Percentiles rank a stretch among this genome's conserved stretches.
phyloP scores from a whole-genome alignment of 1,140 invertebrate species.

The Sitobion miscanthi region DNA sequence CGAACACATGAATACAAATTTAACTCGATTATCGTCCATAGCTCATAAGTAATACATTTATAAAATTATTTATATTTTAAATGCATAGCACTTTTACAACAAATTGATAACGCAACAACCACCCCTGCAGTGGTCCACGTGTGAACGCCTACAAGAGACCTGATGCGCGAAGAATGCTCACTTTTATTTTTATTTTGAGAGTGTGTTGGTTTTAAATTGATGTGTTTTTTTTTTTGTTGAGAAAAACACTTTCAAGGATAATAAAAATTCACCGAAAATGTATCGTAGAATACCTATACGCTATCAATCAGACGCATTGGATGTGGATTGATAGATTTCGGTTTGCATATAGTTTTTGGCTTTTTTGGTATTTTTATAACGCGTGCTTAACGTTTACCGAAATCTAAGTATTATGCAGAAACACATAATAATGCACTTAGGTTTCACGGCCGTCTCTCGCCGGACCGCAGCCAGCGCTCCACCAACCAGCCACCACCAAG shows the following conservation, averaged over 20 bases:
- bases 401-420: background rate
- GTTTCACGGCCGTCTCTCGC: too few relatives aligned
- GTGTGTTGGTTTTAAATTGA: background rate
- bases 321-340: constrained; percentile 11
- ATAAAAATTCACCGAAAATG: background rate
- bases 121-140: too few relatives aligned
- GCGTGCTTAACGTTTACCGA: background rate
- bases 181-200: background rate
- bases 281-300: background rate
- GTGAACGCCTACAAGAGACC: background rate
- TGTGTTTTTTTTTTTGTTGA: background rate
- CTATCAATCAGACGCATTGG: constrained; percentile 22
- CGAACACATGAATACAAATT: too few relatives aligned
- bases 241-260: background rate
- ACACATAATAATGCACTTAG: background rate
- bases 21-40: too few relatives aligned
- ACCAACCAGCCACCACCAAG: background rate
- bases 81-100: too few relatives aligned
- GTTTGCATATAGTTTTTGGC: background rate
- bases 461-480: background rate
- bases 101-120: too few relatives aligned
- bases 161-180: background rate
- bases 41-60: too few relatives aligned
- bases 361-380: background rate
- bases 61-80: too few relatives aligned